phyloP scores from a whole-genome alignment of 1,140 invertebrate genomes.

The Linepithema humile region DNA sequence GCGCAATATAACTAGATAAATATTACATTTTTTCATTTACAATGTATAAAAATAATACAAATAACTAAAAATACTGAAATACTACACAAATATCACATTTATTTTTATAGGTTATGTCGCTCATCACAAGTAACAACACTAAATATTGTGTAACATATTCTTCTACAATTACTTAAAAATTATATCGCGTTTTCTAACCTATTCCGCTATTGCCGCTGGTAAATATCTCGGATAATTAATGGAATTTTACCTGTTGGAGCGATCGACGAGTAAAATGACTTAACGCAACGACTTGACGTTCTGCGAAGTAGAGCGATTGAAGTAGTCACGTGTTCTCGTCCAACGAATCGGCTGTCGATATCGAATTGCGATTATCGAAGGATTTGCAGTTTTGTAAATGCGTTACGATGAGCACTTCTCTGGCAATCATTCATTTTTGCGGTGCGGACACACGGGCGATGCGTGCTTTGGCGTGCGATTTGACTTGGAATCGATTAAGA shows the following conservation, averaged over 20 bases:
- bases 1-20: no score
- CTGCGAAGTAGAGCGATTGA: constrained; percentile 14
- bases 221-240: no score
- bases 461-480: not conserved
- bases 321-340: constrained; percentile 15
- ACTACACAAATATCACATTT: not conserved
- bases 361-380: constrained; percentile 40
- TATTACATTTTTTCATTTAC: no score
- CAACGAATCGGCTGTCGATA: constrained; percentile 5
- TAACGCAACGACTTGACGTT: not conserved
- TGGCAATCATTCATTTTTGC: not conserved
- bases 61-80: not conserved
- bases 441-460: not conserved
- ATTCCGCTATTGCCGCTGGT: not conserved
- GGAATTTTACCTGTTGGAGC: constrained; percentile 7
- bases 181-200: not conserved
- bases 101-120: constrained; percentile 25
- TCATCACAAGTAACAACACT: not conserved
- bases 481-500: not conserved
- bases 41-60: no score
- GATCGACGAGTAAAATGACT: not conserved
- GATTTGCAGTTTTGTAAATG: constrained; percentile 4
- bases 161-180: not conserved
- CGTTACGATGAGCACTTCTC: not conserved
- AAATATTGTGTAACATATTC: not conserved